phyloP scores from a whole-genome alignment of 2,113 vertebrate genomes.

The Heptranchias perlo region DNA sequence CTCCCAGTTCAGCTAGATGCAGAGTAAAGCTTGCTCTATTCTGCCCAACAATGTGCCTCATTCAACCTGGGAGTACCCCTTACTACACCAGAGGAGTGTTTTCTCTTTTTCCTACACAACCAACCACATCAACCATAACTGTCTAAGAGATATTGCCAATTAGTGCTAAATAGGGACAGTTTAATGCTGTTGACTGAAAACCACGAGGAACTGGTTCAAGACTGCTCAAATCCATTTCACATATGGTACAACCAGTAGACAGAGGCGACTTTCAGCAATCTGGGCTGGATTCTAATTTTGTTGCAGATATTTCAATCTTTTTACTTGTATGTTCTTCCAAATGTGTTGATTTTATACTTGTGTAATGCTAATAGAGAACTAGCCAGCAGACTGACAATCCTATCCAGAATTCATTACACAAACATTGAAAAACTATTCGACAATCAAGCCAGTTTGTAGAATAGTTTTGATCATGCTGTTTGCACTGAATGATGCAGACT shows the following conservation, averaged over 20 bases:
- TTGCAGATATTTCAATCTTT: neutral
- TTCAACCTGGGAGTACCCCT: neutral
- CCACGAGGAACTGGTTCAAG: neutral
- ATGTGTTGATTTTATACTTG: neutral
- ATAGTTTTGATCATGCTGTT: neutral
- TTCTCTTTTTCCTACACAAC: neutral
- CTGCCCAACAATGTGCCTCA: neutral
- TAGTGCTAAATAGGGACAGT: neutral
- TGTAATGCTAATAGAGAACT: neutral
- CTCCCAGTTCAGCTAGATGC: neutral
- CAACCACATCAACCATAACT: neutral
- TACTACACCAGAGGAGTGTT: neutral
- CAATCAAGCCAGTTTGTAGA: neutral
- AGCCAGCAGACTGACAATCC: neutral
- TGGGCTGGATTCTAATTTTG: neutral
- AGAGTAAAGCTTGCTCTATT: neutral
- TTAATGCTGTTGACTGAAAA: neutral
- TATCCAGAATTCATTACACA: neutral
- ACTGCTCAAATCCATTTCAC: neutral
- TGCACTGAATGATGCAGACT: neutral
- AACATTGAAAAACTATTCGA: neutral
- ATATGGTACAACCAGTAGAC: too few relatives aligned
- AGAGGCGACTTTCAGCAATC: neutral
- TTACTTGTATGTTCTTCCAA: neutral
- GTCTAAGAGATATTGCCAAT: neutral